A percentile compares a stretch with the other conserved stretches of the same genome.
Evolutionary conservation across 2,113 vertebrate genomes (phyloP).

Genomic region (Pipa parva): DNA sequence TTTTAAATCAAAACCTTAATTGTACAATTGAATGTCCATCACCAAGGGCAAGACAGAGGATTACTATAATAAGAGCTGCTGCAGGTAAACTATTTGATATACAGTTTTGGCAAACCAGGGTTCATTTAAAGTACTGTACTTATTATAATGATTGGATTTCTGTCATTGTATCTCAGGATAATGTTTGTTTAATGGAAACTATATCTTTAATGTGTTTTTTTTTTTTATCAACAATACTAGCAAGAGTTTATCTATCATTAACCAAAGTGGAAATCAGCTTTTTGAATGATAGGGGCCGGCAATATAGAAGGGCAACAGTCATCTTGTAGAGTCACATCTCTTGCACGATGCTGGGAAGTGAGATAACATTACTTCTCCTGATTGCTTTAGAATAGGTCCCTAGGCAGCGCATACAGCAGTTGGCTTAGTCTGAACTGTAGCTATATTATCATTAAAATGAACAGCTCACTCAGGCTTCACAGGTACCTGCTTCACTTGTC

Average conservation of each 20-base stretch:
- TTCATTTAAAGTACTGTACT: too few relatives aligned
- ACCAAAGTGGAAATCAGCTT: not conserved
- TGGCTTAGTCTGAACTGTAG: not conserved
- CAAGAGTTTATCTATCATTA: not conserved
- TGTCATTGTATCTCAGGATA: too few relatives aligned
- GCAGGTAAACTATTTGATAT: too few relatives aligned
- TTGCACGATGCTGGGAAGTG: not conserved
- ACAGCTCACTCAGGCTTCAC: not conserved
- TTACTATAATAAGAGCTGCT: too few relatives aligned
- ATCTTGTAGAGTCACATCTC: not conserved
- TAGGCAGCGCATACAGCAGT: not conserved
- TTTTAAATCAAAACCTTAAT: too few relatives aligned
- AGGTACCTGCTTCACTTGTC: not conserved
- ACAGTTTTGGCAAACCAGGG: too few relatives aligned
- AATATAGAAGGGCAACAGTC: not conserved
- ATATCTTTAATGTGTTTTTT: too few relatives aligned
- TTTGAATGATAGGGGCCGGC: not conserved
- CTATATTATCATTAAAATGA: slow-evolving; percentile 2
- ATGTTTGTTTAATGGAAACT: not conserved
- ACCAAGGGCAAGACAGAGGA: too few relatives aligned
- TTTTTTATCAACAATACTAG: not conserved
- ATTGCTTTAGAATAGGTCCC: not conserved
- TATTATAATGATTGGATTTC: too few relatives aligned
- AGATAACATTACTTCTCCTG: slow-evolving; percentile 5
- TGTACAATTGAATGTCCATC: too few relatives aligned